phyloP scores from a whole-genome alignment of 2,888 invertebrate species.

The Sinhomidia bicolor region DNA sequence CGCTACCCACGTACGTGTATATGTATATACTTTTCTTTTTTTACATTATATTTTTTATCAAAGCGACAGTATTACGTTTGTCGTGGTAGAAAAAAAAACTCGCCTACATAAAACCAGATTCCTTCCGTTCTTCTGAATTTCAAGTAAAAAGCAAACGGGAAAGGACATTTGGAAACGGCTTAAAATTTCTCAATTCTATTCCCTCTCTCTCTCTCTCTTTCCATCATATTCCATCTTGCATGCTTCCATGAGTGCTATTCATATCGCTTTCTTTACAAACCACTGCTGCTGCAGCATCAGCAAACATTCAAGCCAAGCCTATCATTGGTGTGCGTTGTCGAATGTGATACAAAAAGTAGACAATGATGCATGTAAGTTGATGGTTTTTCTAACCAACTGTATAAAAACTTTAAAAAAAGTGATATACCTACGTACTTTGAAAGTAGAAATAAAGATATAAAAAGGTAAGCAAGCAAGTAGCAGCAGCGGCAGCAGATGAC shows the following conservation, averaged over 20 bases:
- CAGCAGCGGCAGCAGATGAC: too few species aligned
- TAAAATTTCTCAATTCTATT: conserved; percentile 64
- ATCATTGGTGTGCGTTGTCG: neutral
- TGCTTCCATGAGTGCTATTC: conserved; percentile 13
- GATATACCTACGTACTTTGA: neutral
- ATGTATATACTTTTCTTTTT: neutral
- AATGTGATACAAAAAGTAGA: conserved; percentile 21
- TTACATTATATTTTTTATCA: conserved; percentile 17
- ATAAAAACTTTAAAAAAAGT: neutral
- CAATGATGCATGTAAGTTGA: conserved; percentile 21
- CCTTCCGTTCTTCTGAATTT: conserved; percentile 62
- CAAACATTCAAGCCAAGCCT: neutral
- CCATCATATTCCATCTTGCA: conserved; percentile 47
- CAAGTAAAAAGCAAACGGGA: conserved; percentile 62
- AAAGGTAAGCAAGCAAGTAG: conserved; percentile 62
- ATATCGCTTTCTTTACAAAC: conserved; percentile 39
- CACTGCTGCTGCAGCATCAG: neutral
- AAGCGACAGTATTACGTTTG: neutral
- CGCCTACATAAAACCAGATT: conserved; percentile 54
- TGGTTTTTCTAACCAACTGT: conserved; percentile 11
- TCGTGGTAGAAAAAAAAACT: neutral
- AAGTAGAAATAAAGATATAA: conserved; percentile 14
- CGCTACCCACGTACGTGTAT: neutral
- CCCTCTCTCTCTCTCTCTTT: conserved; percentile 11
- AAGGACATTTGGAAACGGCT: conserved; percentile 67